phyloP scores from a whole-genome alignment of 1,140 invertebrate genomes.

The Diachasmimorpha longicaudata region DNA sequence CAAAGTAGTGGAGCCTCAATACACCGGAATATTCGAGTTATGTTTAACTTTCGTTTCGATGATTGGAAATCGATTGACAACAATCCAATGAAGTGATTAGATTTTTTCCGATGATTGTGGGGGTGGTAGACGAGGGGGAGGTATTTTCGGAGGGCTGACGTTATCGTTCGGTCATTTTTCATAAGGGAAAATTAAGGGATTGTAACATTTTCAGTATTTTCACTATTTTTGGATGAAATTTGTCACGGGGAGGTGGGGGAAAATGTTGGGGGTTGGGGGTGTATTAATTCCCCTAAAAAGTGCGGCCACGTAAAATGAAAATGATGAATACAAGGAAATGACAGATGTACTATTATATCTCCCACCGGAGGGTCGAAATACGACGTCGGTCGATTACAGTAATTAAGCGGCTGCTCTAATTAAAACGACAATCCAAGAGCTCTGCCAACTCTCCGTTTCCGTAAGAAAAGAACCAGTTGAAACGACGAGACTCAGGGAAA shows the following conservation, averaged over 20 bases:
- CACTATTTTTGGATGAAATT: no score
- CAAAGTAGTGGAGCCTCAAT: neutral
- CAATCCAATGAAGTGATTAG: neutral
- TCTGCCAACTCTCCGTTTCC: neutral
- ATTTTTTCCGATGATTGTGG: neutral
- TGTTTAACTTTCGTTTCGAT: constrained; percentile 18
- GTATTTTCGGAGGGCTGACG: neutral
- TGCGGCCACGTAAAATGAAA: neutral
- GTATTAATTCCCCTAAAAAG: no score
- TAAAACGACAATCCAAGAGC: constrained; percentile 35
- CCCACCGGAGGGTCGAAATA: constrained; percentile 7
- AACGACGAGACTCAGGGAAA: neutral
- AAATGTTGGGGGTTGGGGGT: no score
- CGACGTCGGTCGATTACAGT: constrained; percentile 35
- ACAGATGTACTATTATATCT: neutral
- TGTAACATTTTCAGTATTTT: no score
- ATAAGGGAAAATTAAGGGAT: no score
- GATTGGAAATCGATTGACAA: constrained; percentile 12
- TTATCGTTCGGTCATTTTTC: no score
- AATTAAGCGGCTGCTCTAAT: constrained; percentile 45
- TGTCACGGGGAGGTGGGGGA: no score
- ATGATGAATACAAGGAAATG: neutral
- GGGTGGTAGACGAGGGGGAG: neutral
- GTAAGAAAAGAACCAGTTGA: neutral
- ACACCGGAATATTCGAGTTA: neutral